Percentiles rank a stretch among this genome's conserved stretches.
Conservation (phyloP, 2,888 invertebrate species). For the Melanargia galathea region DNA sequence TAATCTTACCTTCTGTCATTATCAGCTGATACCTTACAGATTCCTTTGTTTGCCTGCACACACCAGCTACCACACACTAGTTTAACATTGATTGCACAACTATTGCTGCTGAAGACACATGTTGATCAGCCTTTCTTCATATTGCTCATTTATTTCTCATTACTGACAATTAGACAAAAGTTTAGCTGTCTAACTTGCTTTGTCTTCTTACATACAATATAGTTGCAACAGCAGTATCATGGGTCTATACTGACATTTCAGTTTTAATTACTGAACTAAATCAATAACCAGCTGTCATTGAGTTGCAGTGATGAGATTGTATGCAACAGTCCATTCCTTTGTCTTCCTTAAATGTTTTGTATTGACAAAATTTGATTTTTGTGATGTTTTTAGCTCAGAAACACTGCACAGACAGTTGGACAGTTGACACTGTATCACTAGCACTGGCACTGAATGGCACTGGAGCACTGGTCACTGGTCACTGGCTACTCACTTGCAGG, state of each 20-base stretch:
- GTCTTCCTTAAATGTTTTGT: conserved; percentile 8
- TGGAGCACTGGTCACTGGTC: conserved; percentile 26
- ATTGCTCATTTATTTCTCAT: neutral
- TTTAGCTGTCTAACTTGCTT: neutral
- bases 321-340: conserved; percentile 20
- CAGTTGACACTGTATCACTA: conserved; percentile 20
- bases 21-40: conserved; percentile 11
- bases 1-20: conserved; percentile 18
- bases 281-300: conserved; percentile 2
- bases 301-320: neutral
- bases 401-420: conserved; percentile 1
- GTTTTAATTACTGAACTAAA: neutral
- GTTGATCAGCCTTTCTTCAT: neutral
- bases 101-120: neutral
- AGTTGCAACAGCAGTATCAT: neutral
- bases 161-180: neutral
- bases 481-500: conserved; percentile 30
- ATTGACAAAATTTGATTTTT: neutral
- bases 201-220: neutral
- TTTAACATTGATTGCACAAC: conserved; percentile 1
- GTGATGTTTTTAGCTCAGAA: neutral
- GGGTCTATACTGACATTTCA: neutral
- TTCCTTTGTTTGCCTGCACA: neutral
- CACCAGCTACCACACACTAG: neutral
- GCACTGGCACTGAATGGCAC: conserved; percentile 28